Evolutionary conservation across 2,888 invertebrate species (phyloP), one percentile per base, ranked within the genome.

Genomic region (Dorcus parallelipipedus): DNA sequence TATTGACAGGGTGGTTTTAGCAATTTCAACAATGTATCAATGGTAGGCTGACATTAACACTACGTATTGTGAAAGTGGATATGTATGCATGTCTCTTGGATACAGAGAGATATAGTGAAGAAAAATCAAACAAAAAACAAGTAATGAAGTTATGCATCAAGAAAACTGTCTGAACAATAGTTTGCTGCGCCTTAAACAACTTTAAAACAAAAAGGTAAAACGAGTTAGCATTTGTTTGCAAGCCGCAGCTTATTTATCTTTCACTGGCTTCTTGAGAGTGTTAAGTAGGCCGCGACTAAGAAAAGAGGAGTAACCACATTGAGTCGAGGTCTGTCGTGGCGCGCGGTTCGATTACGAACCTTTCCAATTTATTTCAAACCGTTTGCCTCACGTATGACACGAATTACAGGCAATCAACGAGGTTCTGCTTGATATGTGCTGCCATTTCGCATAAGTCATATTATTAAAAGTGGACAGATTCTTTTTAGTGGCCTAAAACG

Each of bases 211-310:
- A 38, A n/a, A 51, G 10, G 39, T 20, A 48, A 43, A 38, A 56
- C 56, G 50, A 45, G 56, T 56, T 56, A 56, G 17, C 56, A 56
- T 56, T 56, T 56, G 56, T 50, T 51, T 39, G 56, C 51, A 43
- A 49, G 53, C 45, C 51, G 51, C 53, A 59, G 59, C 60, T 56
- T 14, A 56, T 62, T 66, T 67, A 67, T 74, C 74, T 74, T 74
- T 73, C 73, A 74, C 72, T 74, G 69, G 66, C 54, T 67, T 69
- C 67, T 67, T 68, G 67, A 64, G 65, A 66, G 64, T 59, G 64
- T 60, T 66, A 76, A 75, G 75, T 76, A 74, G 76, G 75, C 72
- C 75, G 73, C 64, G 64, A 65, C 64, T 67, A 64, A 62, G 66
- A 63, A 71, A 69, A 70, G 68, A 69, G 67, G 64, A 68, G 67